A percentile compares a stretch with the other conserved stretches of the same genome.
These are phyloP conservation scores for Gallinago undulata DNA, from an alignment of 2,113 vertebrate species.

Conservation along the genomic window DNA sequence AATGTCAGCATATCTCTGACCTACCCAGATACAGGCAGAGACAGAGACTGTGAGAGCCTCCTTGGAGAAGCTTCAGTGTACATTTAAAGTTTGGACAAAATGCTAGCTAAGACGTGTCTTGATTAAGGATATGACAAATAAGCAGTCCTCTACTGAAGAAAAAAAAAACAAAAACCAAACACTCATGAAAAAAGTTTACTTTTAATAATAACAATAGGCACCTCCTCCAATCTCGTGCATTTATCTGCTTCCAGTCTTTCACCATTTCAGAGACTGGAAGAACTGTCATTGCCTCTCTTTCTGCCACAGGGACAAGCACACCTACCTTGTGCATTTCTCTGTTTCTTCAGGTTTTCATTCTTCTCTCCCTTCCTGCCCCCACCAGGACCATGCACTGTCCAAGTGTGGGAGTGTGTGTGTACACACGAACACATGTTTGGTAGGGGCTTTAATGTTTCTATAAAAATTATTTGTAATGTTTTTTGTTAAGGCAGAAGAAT, in stretches of 20 bases:
- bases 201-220: background rate
- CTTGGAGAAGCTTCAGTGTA: background rate
- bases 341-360: background rate
- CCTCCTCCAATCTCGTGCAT: background rate
- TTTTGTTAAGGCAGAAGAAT: background rate
- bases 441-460: background rate
- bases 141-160: background rate
- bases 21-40: background rate
- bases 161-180: background rate
- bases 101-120: background rate
- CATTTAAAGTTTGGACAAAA: background rate
- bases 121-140: background rate
- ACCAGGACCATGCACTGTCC: background rate
- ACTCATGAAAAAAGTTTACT: background rate
- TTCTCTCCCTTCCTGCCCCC: background rate
- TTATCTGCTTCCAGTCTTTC: background rate
- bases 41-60: background rate
- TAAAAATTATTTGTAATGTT: background rate
- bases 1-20: background rate
- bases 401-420: background rate
- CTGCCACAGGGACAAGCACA: background rate
- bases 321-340: background rate
- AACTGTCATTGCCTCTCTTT: background rate
- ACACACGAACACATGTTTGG: rapidly evolving
- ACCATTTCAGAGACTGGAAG: background rate